Base-by-base conservation (phyloP, 53 echinoderm and acorn worm genomes). In the Temnopleurus reevesii region DNA sequence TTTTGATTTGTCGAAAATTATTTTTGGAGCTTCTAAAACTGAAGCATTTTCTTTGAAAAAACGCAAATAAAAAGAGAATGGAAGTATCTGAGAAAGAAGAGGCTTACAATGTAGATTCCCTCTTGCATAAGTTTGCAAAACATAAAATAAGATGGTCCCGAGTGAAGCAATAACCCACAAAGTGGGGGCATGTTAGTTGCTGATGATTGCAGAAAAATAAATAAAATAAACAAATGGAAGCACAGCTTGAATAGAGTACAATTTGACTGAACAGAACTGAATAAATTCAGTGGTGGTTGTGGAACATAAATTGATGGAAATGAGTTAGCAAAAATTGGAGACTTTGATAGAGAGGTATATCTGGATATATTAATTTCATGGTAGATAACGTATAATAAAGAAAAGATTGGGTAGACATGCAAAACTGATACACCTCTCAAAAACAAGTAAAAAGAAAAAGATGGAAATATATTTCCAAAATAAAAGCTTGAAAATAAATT, bases 121-220 rank as follows among this genome's bases (percentile, higher is more conserved):
- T n/a, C n/a, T n/a, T n/a, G n/a, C n/a, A n/a, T n/a, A n/a, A n/a
- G n/a, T n/a, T n/a, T n/a, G 15, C 53, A 51, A 15, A 76, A 85
- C 8, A 85, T 21, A 45, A 59, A 30, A 85, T 59, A 29, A 26
- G 59, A 85, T 60, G 85, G 59, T 46, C 85, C 85, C 35, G n/a
- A 60, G 41, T 53, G 26, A 59, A 44, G 60, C 85, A 59, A 44
- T 59, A 85, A 83, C 85, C 85, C 85, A 60, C 83, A 83, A 4
- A 59, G 43, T 46, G 59, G 85, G 85, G 85, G 85, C 85, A 85
- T 85, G 85, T 85, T 83, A 85, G 85, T 85, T 27, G 85, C 85
- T 83, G 49, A 85, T 85, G 85, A 45, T 60, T 45, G 85, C 59
- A 45, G 45, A 85, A 59, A 26, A 82, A 81, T 51, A 28, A 59